Base-by-base conservation (phyloP, 2,797 vertebrate genomes). In the Artibeus lituratus region DNA sequence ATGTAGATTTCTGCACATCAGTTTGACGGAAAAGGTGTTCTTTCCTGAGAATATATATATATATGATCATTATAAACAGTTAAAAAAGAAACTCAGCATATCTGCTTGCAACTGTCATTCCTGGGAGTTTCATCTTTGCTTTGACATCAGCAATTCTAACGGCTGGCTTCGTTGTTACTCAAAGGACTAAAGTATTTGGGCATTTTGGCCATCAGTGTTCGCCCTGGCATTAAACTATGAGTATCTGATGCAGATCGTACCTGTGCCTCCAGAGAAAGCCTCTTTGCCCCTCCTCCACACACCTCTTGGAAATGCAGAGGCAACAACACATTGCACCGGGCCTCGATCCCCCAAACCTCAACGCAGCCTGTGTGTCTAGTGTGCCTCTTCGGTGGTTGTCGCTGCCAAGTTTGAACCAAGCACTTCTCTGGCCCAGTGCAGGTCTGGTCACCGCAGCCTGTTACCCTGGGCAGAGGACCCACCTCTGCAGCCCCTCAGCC, bases 111-210 rank as follows among this genome's bases (percentile, higher is more conserved):
- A 65, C 57, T 5, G 29, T 84, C 24, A 32, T 91, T 85, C n/a
- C 82, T 69, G 55, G 77, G 80, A 95, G 67, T 74, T 7, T 67
- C 16, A 6, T 84, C 87, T 95, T 84, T 80, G 72, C 72, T 87
- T 88, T 39, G 39, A 44, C 39, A 72, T 47, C 72, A 55, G 53
- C 29, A 67, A 39, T 12, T 49, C 10, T 69, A 82, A 26, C 44
- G 32, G 22, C n/a, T 72, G 72, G n/a, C 18, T 67, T 78, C n/a
- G 11, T 42, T 88, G 35, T 84, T 84, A 7, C 55, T 84, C 35
- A 53, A 84, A 94, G 47, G 44, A 83, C 16, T 65, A 81, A 70
- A 35, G 2, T 21, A 3, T 84, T 83, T 44, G 70, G 47, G 15
- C 32, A 9, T 42, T 67, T 81, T 24, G 37, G 9, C 12, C 14